Percentiles rank a stretch among this genome's conserved stretches.
These are phyloP conservation scores for Montipora cactus DNA, from an alignment of 64 coral and sea anemone species.

Conservation along the genomic window DNA sequence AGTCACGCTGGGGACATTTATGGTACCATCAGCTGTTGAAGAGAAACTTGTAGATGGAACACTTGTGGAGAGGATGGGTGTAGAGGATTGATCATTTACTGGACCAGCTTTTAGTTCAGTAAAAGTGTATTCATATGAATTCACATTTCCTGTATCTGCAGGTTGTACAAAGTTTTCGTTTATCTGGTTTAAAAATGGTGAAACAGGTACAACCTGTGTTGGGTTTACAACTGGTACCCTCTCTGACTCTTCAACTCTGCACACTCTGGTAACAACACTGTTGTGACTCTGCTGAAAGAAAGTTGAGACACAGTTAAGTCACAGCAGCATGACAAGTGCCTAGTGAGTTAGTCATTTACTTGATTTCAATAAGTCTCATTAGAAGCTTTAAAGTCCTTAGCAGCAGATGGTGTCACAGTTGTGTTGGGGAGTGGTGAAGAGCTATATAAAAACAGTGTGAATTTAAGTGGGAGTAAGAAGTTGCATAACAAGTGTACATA, in stretches of 20 bases:
- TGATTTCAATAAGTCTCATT: too few species aligned
- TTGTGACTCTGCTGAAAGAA: not conserved
- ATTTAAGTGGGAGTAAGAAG: too few species aligned
- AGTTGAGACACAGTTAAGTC: too few species aligned
- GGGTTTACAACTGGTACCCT: not conserved
- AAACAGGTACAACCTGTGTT: not conserved
- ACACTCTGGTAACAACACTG: not conserved
- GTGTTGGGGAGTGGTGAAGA: too few species aligned
- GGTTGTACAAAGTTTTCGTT: not conserved
- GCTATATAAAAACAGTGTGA: too few species aligned
- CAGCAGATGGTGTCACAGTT: too few species aligned
- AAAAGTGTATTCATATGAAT: slow-evolving; percentile 3
- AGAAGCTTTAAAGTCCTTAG: too few species aligned
- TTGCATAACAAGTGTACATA: too few species aligned
- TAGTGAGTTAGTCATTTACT: too few species aligned
- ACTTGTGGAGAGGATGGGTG: not conserved
- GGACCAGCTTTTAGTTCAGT: slow-evolving; percentile 20
- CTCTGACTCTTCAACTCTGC: not conserved
- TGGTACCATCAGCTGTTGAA: not conserved
- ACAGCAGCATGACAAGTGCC: too few species aligned
- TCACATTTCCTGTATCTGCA: not conserved
- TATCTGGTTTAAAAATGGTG: not conserved
- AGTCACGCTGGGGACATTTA: not conserved
- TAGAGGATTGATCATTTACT: not conserved
- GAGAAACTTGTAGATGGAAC: not conserved